Conservation (phyloP, 2,797 vertebrate species). For the Sorex maritimensis region DNA sequence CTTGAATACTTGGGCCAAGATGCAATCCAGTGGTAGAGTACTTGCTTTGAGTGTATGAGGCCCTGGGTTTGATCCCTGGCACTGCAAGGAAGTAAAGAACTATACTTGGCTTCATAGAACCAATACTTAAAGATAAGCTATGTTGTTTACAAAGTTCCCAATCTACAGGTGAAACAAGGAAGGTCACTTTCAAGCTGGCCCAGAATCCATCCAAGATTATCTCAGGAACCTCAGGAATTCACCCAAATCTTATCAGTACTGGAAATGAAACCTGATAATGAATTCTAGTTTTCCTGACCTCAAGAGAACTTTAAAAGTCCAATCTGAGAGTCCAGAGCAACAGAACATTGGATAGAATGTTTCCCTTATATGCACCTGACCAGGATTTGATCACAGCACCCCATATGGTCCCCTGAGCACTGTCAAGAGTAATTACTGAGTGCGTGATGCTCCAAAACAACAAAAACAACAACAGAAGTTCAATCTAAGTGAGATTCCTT, state of each 20-base stretch:
- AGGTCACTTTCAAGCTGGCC: slow-evolving; percentile 21
- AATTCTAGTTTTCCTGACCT: slow-evolving; percentile 37
- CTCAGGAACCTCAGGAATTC: slow-evolving; percentile 30
- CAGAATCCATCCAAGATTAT: slow-evolving; percentile 2
- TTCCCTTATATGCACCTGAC: too few relatives aligned
- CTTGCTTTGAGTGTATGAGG: too few relatives aligned
- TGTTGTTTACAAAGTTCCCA: slow-evolving; percentile 30
- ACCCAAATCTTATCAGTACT: slow-evolving; percentile 42
- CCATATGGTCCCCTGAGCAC: too few relatives aligned
- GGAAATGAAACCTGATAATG: slow-evolving; percentile 35
- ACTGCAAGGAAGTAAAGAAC: not conserved
- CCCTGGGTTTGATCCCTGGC: too few relatives aligned
- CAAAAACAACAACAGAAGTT: too few relatives aligned
- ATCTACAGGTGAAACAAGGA: slow-evolving; percentile 28
- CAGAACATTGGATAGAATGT: too few relatives aligned
- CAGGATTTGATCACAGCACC: too few relatives aligned
- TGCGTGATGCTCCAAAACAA: too few relatives aligned
- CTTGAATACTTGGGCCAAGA: too few relatives aligned
- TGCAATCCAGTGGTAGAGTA: too few relatives aligned
- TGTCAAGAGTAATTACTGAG: too few relatives aligned
- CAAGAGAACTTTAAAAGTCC: slow-evolving; percentile 39
- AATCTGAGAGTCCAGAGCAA: not conserved
- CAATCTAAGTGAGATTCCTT: not conserved
- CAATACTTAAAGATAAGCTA: slow-evolving; percentile 30
- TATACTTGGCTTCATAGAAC: slow-evolving; percentile 22